Percentiles rank a stretch among this genome's conserved stretches.
Evolutionary conservation across 2,113 vertebrate species (phyloP).

Genomic region (Sialia sialis): DNA sequence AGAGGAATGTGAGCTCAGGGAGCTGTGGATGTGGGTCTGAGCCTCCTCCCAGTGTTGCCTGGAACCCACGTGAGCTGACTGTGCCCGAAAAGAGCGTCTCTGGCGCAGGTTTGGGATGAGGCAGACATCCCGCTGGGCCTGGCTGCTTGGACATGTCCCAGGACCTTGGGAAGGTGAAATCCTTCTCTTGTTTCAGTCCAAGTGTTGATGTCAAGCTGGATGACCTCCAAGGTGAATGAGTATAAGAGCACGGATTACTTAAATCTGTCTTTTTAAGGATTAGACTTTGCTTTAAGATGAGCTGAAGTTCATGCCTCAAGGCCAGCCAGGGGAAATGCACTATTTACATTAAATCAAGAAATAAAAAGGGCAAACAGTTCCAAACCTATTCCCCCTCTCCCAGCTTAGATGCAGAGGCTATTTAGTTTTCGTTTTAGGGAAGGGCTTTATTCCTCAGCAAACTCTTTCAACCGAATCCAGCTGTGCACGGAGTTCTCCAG

Average conservation of each 20-base stretch:
- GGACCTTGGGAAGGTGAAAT: neutral
- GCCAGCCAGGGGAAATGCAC: neutral
- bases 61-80: neutral
- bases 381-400: neutral
- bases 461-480: neutral
- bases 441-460: neutral
- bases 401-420: neutral
- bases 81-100: neutral
- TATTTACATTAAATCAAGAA: neutral
- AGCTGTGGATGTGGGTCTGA: neutral
- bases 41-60: neutral
- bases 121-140: neutral
- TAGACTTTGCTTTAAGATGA: neutral
- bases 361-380: neutral
- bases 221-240: neutral
- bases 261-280: neutral
- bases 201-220: neutral
- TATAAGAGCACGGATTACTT: neutral
- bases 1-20: neutral
- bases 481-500: accelerated
- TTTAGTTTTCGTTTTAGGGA: neutral
- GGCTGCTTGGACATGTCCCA: neutral
- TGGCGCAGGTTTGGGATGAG: neutral
- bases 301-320: neutral
- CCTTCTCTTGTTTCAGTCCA: neutral